Evolutionary conservation across 2,113 vertebrate genomes (phyloP), one percentile per base, ranked within the genome.

Genomic region (Agapornis roseicollis): DNA sequence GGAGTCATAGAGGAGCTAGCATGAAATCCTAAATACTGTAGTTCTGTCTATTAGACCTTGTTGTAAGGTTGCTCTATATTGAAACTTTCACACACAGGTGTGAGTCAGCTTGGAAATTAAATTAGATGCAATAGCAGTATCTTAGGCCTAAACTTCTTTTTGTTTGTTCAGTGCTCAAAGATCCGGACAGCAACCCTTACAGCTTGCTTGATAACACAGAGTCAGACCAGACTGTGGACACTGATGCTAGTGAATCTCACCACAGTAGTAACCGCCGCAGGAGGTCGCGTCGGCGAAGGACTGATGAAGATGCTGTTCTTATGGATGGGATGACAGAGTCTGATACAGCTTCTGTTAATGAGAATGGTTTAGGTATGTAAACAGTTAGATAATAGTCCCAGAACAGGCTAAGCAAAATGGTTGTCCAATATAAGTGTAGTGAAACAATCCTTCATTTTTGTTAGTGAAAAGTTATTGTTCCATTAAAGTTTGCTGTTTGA

Each of bases 281-380:
- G 82, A 98, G 99, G 95, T 99, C 99, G 23, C 99, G 99, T 58
- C 98, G 99, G 92, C 98, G 99, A 93, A 98, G 99, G 93, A 99
- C 99, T 12, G 99, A 99, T 39, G 99, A 99, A 94, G 99, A 99
- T 80, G 97, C 99, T 95, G 98, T 99, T 10, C 97, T 99, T 64
- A 99, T 99, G 91, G 99, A 99, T 84, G 99, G 99, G 84, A 98
- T 99, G 98, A 99, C 99, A 93, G 99, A 99, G 96, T 99, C 99
- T 33, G 99, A 99, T 97, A 99, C 98, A 64, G 97, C 99, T 70
- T 99, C 99, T 58, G 97, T 99, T 97, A 99, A 99, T 95, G 99
- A 99, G 97, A 99, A 99, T 93, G 99, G 99, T 97, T 98, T 99
- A 92, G 99, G 99, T 99, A 98, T 96, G 98, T 97, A 97, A 97